Conservation (phyloP, 2,113 vertebrate species). For the Holacanthus passer region DNA sequence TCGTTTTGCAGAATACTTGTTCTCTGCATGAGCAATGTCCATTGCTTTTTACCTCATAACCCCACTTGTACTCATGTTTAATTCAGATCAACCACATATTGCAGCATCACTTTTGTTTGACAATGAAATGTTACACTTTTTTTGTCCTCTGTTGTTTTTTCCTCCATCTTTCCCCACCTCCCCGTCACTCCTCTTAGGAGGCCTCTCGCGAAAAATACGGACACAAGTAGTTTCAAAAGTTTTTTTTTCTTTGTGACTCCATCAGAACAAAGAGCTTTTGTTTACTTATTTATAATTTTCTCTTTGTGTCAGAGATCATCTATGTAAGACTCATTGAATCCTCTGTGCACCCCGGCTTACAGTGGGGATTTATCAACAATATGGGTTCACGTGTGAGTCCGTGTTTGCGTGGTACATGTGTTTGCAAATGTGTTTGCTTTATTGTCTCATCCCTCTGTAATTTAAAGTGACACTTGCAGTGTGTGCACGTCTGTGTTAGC, state of each 20-base stretch:
- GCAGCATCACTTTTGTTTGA: constrained; percentile 25
- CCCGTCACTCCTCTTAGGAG: constrained; percentile 14
- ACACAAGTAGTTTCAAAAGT: constrained; percentile 21
- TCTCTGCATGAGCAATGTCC: neutral
- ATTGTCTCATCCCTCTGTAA: constrained; percentile 3
- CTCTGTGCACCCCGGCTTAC: neutral
- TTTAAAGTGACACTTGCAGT: constrained; percentile 8
- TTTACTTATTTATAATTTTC: constrained; percentile 59
- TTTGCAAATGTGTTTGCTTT: too few species aligned
- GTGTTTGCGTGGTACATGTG: constrained; percentile 6
- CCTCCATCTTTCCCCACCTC: constrained; percentile 24
- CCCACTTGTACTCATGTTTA: constrained; percentile 42
- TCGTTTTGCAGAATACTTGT: constrained; percentile 3
- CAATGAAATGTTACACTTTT: constrained; percentile 38
- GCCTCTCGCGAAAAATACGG: constrained; percentile 28
- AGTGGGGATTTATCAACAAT: constrained; percentile 25
- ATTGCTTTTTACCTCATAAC: neutral
- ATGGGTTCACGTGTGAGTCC: neutral
- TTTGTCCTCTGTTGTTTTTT: constrained; percentile 36
- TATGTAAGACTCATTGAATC: constrained; percentile 29
- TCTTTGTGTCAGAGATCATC: constrained; percentile 53
- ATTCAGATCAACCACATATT: constrained; percentile 40
- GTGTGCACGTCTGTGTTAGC: neutral
- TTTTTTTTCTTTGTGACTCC: constrained; percentile 31
- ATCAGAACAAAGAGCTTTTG: constrained; percentile 50